phyloP scores from a whole-genome alignment of 1,140 invertebrate genomes.

The Bathynomus jamesi region DNA sequence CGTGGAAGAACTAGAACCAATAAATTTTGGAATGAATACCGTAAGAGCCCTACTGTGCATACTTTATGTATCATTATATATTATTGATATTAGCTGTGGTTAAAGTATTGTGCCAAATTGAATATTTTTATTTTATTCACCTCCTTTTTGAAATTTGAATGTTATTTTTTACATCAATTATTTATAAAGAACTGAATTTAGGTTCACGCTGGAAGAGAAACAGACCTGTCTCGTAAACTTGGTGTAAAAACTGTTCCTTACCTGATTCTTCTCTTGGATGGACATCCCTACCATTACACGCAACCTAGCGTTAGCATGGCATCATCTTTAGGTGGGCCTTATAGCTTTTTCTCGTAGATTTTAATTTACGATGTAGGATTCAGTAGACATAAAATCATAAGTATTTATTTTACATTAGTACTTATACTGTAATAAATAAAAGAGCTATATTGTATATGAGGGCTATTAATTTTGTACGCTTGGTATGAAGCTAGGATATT shows the following conservation, averaged over 20 bases:
- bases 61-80: conserved; percentile 12
- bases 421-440: neutral
- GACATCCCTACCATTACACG: conserved; percentile 60
- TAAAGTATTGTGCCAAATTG: no score
- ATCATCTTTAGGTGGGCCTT: conserved; percentile 62
- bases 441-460: neutral
- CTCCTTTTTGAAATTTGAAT: no score
- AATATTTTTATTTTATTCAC: no score
- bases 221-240: conserved; percentile 61
- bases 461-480: no score
- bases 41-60: conserved; percentile 9
- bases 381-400: no score
- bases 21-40: conserved; percentile 43
- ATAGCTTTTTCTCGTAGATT: conserved; percentile 3
- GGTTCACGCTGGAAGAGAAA: conserved; percentile 74
- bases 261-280: conserved; percentile 71
- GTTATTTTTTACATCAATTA: no score
- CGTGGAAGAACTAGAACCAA: conserved; percentile 71
- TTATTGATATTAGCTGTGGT: neutral
- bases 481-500: no score
- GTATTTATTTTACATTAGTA: no score
- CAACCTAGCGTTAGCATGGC: conserved; percentile 65
- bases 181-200: no score
- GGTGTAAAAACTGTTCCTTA: conserved; percentile 71
- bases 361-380: no score